These are phyloP conservation scores for Xerus inauris DNA, from an alignment of 2,113 vertebrate species.

Conservation along the genomic window DNA sequence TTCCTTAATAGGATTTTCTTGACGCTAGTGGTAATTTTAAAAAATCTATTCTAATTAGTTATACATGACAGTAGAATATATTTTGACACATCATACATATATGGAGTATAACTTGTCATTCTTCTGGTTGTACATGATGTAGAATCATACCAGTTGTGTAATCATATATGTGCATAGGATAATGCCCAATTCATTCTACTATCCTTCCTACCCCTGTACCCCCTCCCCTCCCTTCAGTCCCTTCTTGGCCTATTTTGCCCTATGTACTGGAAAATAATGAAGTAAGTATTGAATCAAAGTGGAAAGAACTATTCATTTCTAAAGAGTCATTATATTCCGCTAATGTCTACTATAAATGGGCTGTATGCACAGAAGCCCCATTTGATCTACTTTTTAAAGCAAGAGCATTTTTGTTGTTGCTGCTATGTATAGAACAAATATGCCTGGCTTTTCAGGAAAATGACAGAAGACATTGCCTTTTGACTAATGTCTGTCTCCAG, in stretches of 20 bases:
- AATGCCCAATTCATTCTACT: too few relatives aligned
- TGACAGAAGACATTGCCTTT: conserved; percentile 53
- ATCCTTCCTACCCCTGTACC: too few relatives aligned
- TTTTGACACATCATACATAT: too few relatives aligned
- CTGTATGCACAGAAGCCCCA: background rate
- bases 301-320: conserved; percentile 43
- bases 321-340: conserved; percentile 4
- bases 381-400: conserved; percentile 33
- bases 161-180: too few relatives aligned
- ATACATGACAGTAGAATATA: too few relatives aligned
- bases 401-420: conserved; percentile 1
- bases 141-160: too few relatives aligned
- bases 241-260: background rate
- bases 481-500: conserved; percentile 61
- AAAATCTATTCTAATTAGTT: too few relatives aligned
- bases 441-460: conserved; percentile 38
- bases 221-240: too few relatives aligned
- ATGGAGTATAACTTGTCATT: too few relatives aligned
- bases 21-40: background rate
- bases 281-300: conserved; percentile 22
- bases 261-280: conserved; percentile 59
- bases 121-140: too few relatives aligned
- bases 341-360: background rate
- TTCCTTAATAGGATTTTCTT: conserved; percentile 26
- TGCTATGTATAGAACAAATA: conserved; percentile 22